Base-by-base conservation (phyloP, 2,113 vertebrate genomes). In the Phalacrocorax brasilianus region DNA sequence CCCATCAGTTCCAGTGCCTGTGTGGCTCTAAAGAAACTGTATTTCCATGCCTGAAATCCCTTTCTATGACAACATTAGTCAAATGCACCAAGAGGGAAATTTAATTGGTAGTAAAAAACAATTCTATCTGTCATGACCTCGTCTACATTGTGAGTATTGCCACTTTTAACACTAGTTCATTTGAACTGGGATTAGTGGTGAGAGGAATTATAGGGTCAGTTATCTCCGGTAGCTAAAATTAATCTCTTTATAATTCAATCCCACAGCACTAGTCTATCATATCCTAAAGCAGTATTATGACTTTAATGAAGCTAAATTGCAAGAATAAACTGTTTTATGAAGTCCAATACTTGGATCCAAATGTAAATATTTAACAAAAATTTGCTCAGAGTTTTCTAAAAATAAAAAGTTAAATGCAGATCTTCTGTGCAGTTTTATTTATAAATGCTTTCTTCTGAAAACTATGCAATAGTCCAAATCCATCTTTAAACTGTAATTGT, bases 211-310 rank as follows among this genome's bases (percentile, higher is more conserved):
- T 80, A 79, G 94, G 96, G 95, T 95, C 94, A 96, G 94, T 97
- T 97, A 97, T 96, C 62, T 92, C 77, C 14, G 0, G 16, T 89
- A 91, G 94, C 89, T 92, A 89, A 97, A 95, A 95, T 93, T 83
- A 97, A 94, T 97, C 80, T 97, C 85, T 91, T 89, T 87, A 92
- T 89, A 92, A 95, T 97, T 95, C 94, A 95, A 93, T 95, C 96
- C 94, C 89, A 74, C 38, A 88, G 67, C 81, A 89, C 84, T 66
- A 85, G 71, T 85, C 86, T 87, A 82, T 95, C 87, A 85, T 52
- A 81, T 58, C 66, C 91, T 92, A 95, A 95, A 97, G 65, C 77
- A 85, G 62, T 80, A 93, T 89, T 91, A 89, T 80, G 84, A 94
- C 93, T 94, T 95, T 94, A 95, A 94, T 89, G 74, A 92, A 92